A percentile compares a stretch with the other conserved stretches of the same genome.
phyloP scores from a whole-genome alignment of 2,113 vertebrate genomes.

The Dolichotis patagonum region DNA sequence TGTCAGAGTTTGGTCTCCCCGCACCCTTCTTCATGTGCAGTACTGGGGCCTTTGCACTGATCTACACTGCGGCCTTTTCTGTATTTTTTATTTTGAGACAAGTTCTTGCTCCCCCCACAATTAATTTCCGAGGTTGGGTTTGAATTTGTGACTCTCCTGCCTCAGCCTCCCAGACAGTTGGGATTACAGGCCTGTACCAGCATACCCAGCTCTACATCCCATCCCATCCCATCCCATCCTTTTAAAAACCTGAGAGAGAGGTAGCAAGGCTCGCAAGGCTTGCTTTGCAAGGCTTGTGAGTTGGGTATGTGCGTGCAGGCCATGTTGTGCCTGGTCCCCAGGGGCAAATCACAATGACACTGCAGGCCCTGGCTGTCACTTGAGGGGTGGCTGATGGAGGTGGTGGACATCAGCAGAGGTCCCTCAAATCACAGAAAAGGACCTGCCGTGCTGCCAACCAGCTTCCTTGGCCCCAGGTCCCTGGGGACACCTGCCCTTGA shows the following conservation, averaged over 20 bases:
- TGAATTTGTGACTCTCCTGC: background rate
- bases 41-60: background rate
- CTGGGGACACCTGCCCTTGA: background rate
- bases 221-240: background rate
- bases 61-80: background rate
- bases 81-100: background rate
- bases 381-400: background rate
- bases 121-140: background rate
- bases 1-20: background rate
- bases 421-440: background rate
- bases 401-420: background rate
- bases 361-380: background rate
- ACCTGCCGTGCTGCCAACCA: too few relatives aligned
- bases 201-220: background rate
- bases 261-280: fast-evolving
- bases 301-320: fast-evolving
- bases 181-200: background rate
- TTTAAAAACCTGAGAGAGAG: background rate
- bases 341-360: background rate
- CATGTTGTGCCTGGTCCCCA: background rate
- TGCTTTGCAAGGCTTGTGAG: too few relatives aligned
- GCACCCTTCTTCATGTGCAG: background rate
- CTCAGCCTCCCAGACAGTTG: background rate
- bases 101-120: background rate
- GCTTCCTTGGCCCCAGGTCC: background rate